phyloP scores from a whole-genome alignment of 2,888 invertebrate genomes.

The Sialis fuliginosa region DNA sequence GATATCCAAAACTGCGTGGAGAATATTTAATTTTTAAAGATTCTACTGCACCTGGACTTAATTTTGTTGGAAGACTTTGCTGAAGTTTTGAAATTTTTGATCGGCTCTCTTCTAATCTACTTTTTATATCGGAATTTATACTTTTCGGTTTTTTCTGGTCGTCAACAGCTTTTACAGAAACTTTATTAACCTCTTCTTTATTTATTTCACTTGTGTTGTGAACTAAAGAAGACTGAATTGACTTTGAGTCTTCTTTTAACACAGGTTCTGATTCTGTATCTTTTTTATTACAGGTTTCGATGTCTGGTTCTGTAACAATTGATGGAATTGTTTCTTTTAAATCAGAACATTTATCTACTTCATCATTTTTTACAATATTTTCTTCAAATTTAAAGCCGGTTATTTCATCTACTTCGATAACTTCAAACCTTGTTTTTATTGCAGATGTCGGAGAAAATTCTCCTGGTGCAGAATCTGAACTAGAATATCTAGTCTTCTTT shows the following conservation, averaged over 20 bases:
- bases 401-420: background rate
- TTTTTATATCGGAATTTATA: background rate
- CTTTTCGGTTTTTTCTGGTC: background rate
- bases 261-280: background rate
- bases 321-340: background rate
- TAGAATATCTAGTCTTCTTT: background rate
- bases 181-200: background rate
- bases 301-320: too few relatives aligned
- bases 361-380: background rate
- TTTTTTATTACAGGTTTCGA: too few relatives aligned
- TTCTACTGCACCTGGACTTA: slow-evolving; percentile 12
- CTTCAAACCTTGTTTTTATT: background rate
- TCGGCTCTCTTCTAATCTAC: slow-evolving; percentile 7
- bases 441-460: background rate
- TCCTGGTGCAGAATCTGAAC: background rate
- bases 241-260: background rate
- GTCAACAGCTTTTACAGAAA: background rate
- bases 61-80: slow-evolving; percentile 11
- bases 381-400: background rate
- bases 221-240: background rate
- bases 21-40: slow-evolving; percentile 16
- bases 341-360: background rate
- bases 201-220: background rate
- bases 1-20: slow-evolving; percentile 17
- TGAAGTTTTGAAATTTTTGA: slow-evolving; percentile 8